These are phyloP conservation scores for Temnothorax nylanderi DNA, from an alignment of 1,140 invertebrate species.

Conservation along the genomic window DNA sequence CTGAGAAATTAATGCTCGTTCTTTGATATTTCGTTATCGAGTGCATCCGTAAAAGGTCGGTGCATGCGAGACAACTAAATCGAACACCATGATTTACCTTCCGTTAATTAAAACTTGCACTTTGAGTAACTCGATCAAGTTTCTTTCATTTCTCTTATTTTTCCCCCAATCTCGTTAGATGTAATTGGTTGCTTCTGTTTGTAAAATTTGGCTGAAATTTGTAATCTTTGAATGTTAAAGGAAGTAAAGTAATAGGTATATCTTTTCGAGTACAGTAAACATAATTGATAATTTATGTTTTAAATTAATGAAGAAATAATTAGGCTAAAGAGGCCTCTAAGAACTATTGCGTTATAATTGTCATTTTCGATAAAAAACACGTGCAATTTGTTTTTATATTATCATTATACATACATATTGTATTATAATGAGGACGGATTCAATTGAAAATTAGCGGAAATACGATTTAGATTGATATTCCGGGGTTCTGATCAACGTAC, in stretches of 20 bases:
- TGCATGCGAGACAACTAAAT: not conserved
- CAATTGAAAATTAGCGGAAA: not conserved
- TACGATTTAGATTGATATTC: not conserved
- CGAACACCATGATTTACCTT: constrained; percentile 17
- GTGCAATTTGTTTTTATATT: not conserved
- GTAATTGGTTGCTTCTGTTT: not conserved
- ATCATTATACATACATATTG: not conserved
- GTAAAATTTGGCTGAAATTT: not conserved
- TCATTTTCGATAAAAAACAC: not conserved
- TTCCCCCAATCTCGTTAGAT: not conserved
- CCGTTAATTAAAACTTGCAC: constrained; percentile 33
- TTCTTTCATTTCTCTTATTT: not conserved
- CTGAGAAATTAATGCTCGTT: constrained; percentile 16
- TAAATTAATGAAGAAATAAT: not conserved
- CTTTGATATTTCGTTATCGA: constrained; percentile 21
- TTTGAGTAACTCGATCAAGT: not conserved
- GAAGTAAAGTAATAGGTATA: not conserved
- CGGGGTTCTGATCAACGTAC: not conserved
- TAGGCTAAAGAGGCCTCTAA: not conserved
- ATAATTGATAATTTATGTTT: not conserved
- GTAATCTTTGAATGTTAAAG: not conserved
- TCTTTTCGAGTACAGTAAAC: not conserved
- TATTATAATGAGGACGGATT: not conserved
- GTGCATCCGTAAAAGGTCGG: not conserved
- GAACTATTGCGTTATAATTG: not conserved